Evolutionary conservation across 2,888 invertebrate genomes (phyloP), one percentile per base, ranked within the genome.

Genomic region (Exephanes ischioxanthus): DNA sequence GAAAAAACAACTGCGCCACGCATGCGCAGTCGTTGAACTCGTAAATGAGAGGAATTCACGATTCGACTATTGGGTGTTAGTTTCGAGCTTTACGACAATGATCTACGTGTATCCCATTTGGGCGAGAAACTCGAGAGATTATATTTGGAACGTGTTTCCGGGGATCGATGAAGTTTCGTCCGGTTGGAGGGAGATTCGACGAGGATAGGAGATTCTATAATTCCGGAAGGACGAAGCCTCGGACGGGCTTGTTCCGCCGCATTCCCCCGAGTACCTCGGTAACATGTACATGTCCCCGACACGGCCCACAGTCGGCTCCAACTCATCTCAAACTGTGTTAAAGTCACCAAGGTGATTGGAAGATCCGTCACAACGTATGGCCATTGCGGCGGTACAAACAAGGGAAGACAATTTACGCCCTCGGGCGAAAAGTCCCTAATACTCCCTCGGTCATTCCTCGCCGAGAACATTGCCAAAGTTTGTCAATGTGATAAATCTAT

Each of bases 311-410:
- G 63, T 37, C 66, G 22, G 66, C 48, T 37, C 82, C 67, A 88
- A 88, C 87, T 87, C 83, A 82, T 88, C 87, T 70, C 71, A 85
- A 91, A 91, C 88, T 90, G 86, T 86, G 89, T 89, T 89, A 89
- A 90, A 90, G 91, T 90, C 89, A 87, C 87, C 76, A 22, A 76
- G 81, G 82, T 84, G 86, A 86, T 75, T 84, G 86, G 82, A 86
- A 86, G 84, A 84, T 86, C 76, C 63, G 66, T 66, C 66, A 76
- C 51, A 33, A 45, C 19, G 75, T 30, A 26, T 22, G 63, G 37
- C 55, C 7, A 61, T 75, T 63, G 45, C 26, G 30, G 61, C 51
- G 33, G 51, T 33, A 41, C 45, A 73, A 73, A 61, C 73, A 73
- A 30, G 45, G 58, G 41, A 73, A 61, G 41, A 26, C 48, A 75